Base-by-base conservation (phyloP, 2,888 invertebrate species). In the Himalopsyche kuldschensis region DNA sequence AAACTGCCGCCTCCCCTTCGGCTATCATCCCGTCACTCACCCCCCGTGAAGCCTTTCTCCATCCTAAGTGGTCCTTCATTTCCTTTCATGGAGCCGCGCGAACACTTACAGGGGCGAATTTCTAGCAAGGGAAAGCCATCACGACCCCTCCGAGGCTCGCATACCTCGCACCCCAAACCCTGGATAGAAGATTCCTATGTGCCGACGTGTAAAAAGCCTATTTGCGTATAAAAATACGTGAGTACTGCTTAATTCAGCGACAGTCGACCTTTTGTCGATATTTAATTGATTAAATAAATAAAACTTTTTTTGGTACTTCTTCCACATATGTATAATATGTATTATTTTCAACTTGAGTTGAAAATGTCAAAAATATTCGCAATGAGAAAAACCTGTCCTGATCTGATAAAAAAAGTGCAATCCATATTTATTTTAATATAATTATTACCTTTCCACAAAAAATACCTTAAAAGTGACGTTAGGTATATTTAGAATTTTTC, bases 61-160 rank as follows among this genome's bases (percentile, higher is more conserved):
- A 27, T 47, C 47, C 31, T 79, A 79, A 79, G 79, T 79, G 27
- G 82, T 77, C 79, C 82, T 82, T 75, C 78, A 79, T 78, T 82
- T 48, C 41, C 78, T 41, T 63, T 79, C 17, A 75, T 47, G 81
- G 69, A 78, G 27, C 75, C 77, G 78, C 82, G 79, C 82, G 24
- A 48, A 47, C 82, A 78, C 77, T 78, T 35, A 27, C 46, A 20
- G 81, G 27, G 30, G 76, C 46, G 27, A 75, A 69, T 80, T 32
- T 80, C 35, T 10, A 35, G 81, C 55, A 55, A 79, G 55, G 55
- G 55, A 55, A 55, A 55, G 55, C 55, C 55, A 55, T 55, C 55
- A 55, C 55, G 55, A 55, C 55, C 55, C 55, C 55, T 55, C 55
- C 55, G 55, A 55, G 55, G 55, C 55, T 55, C 5, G 55, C 55